Evolutionary conservation across 1,140 invertebrate species (phyloP).

Genomic region (Sipha flava): DNA sequence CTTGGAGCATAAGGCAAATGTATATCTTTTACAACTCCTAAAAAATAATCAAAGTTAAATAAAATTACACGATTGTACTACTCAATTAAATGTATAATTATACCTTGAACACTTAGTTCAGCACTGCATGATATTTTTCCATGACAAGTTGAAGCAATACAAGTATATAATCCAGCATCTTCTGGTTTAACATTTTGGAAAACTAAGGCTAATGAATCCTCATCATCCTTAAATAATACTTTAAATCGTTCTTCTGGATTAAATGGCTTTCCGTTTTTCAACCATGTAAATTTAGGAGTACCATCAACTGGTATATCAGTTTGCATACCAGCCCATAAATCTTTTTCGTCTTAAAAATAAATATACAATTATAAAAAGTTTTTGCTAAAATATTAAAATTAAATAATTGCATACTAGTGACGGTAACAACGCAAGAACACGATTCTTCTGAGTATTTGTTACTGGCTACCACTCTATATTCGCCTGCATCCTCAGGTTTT

Average conservation of each 20-base stretch:
- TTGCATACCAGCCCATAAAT: slow-evolving; percentile 62
- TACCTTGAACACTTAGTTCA: slow-evolving; percentile 77
- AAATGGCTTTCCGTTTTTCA: slow-evolving; percentile 78
- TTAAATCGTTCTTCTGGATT: slow-evolving; percentile 90
- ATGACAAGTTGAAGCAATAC: slow-evolving; percentile 82
- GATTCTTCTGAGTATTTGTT: slow-evolving; percentile 74
- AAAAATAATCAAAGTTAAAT: slow-evolving; percentile 28
- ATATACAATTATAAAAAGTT: not conserved
- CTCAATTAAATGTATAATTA: not conserved
- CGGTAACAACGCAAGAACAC: slow-evolving; percentile 66
- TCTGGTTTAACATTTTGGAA: slow-evolving; percentile 90
- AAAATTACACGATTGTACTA: not conserved
- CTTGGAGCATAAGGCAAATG: slow-evolving; percentile 72
- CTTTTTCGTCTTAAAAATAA: slow-evolving; percentile 59
- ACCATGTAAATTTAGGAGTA: slow-evolving; percentile 79
- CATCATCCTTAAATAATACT: slow-evolving; percentile 80
- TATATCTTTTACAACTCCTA: slow-evolving; percentile 67
- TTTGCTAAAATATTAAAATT: not conserved
- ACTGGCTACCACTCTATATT: slow-evolving; percentile 75
- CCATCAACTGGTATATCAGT: slow-evolving; percentile 53
- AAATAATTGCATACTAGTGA: slow-evolving; percentile 54
- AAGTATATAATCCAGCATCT: slow-evolving; percentile 89
- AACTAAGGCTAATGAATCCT: slow-evolving; percentile 81
- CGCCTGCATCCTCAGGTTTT: slow-evolving; percentile 68
- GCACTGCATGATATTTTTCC: slow-evolving; percentile 90